A percentile compares a stretch with the other conserved stretches of the same genome.
phyloP scores from a whole-genome alignment of 2,888 invertebrate species.

The Didymodactylos carnosus region DNA sequence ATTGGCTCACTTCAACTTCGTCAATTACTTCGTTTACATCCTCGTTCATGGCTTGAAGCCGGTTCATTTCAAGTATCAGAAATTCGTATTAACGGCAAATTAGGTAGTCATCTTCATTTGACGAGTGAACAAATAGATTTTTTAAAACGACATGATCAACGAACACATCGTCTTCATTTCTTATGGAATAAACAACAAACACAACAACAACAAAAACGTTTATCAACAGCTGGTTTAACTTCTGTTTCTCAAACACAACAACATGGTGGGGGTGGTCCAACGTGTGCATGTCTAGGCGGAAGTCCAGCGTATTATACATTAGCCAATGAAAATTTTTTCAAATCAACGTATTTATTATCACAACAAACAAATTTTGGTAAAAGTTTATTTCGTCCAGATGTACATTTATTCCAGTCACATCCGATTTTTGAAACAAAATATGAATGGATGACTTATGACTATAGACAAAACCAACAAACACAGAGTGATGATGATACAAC shows the following conservation, averaged over 20 bases:
- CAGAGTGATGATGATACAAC: neutral
- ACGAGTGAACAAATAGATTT: conserved; percentile 5
- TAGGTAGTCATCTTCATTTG: neutral
- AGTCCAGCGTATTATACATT: neutral
- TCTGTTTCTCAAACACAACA: neutral
- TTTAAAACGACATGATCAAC: conserved; percentile 2
- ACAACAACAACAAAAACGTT: neutral
- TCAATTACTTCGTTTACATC: neutral
- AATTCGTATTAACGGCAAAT: neutral
- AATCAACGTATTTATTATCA: neutral
- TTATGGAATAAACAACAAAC: neutral
- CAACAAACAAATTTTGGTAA: neutral
- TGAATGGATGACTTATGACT: neutral
- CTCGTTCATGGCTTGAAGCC: neutral
- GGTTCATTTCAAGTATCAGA: neutral
- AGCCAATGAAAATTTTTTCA: neutral
- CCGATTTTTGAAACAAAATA: neutral
- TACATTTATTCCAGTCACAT: neutral
- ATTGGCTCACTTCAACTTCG: neutral
- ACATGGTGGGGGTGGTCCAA: neutral
- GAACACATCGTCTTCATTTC: conserved; percentile 9
- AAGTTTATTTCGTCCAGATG: neutral
- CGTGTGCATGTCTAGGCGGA: neutral
- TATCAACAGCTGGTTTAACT: neutral
- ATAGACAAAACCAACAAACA: neutral